These are phyloP conservation scores for Hybos culiciformis DNA, from an alignment of 2,888 invertebrate species.

Conservation along the genomic window DNA sequence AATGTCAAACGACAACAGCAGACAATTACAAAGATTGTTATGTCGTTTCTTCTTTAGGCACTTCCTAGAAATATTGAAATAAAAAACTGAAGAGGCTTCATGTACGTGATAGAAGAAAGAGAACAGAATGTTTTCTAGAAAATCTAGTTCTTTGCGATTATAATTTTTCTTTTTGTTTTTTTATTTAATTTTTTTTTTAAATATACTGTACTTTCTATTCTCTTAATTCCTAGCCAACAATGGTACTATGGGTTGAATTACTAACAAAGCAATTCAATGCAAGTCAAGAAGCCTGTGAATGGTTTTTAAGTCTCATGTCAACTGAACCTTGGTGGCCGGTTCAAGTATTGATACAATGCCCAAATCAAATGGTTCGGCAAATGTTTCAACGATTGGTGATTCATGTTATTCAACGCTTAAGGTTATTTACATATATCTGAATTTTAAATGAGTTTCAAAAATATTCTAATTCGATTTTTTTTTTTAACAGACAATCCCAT, in stretches of 20 bases:
- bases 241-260: constrained; percentile 93
- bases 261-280: constrained; percentile 90
- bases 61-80: too few species aligned
- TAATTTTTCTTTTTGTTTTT: too few species aligned
- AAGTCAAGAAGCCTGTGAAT: constrained; percentile 76
- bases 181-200: neutral
- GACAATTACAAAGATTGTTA: too few species aligned
- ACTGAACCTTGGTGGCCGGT: constrained; percentile 93
- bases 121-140: too few species aligned
- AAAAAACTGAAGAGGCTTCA: too few species aligned
- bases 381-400: constrained; percentile 93
- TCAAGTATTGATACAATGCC: constrained; percentile 87
- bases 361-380: constrained; percentile 91
- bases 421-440: constrained; percentile 40
- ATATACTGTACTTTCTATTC: constrained; percentile 5
- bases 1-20: too few species aligned
- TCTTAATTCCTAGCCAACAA: constrained; percentile 57
- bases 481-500: constrained; percentile 40
- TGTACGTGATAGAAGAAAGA: too few species aligned
- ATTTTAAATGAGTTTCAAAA: constrained; percentile 37
- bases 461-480: constrained; percentile 39
- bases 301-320: constrained; percentile 89
- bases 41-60: too few species aligned
- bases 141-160: too few species aligned
- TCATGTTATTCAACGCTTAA: constrained; percentile 83